Conservation (phyloP, 2,888 invertebrate genomes). For the Sinotaia quadrata region DNA sequence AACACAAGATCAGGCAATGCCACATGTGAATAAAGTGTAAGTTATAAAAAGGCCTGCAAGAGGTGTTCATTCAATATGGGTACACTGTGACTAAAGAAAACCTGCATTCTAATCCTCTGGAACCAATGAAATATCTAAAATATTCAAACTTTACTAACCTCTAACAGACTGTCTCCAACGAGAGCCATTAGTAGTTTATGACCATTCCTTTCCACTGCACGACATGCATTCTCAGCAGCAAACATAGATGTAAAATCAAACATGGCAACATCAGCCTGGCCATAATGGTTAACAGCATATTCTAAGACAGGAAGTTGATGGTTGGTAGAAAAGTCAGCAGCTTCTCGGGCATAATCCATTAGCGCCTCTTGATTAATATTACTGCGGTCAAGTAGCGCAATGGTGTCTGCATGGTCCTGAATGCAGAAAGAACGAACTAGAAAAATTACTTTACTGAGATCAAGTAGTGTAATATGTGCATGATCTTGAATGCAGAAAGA, state of each 20-base stretch:
- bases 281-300: constrained; percentile 98
- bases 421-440: background rate
- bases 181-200: constrained; percentile 88
- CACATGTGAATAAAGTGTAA: no score
- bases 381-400: constrained; percentile 85
- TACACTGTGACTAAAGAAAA: no score
- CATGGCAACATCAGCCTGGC: constrained; percentile 97
- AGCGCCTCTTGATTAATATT: constrained; percentile 93
- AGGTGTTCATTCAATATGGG: no score
- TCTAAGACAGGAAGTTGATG: constrained; percentile 77
- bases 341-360: constrained; percentile 92
- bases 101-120: no score
- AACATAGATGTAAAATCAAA: constrained; percentile 99
- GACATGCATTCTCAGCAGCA: constrained; percentile 94
- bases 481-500: no score
- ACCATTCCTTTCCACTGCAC: constrained; percentile 83
- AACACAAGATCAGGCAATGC: no score
- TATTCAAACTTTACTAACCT: no score
- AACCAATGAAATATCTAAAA: no score
- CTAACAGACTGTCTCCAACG: constrained; percentile 95
- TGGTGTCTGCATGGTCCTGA: constrained; percentile 92
- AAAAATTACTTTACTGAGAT: no score
- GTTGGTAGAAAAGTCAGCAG: constrained; percentile 82
- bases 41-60: no score
- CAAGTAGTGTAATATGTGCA: no score